Conservation (phyloP, 2,113 vertebrate species). For the Serilophus lunatus region DNA sequence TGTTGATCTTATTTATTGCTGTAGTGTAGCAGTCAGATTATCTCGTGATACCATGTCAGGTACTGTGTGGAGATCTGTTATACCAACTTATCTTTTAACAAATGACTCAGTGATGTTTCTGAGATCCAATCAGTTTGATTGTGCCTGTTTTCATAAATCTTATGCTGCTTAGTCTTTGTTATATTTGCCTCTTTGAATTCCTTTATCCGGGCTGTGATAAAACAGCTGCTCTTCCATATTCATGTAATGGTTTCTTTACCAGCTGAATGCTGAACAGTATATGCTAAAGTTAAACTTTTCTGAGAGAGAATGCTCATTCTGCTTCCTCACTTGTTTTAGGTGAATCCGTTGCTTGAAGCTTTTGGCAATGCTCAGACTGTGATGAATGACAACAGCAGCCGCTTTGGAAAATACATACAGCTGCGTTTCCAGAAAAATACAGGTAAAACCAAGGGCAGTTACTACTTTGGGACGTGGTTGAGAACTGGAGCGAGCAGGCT, state of each 20-base stretch:
- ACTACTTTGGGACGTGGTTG: neutral
- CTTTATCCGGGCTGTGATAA: neutral
- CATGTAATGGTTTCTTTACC: neutral
- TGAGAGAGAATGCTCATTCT: neutral
- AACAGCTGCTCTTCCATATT: neutral
- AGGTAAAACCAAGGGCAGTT: slow-evolving; percentile 41
- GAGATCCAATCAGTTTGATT: neutral
- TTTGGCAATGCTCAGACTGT: slow-evolving; percentile 82
- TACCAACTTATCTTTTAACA: neutral
- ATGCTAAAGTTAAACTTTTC: neutral
- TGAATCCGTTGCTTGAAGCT: slow-evolving; percentile 78
- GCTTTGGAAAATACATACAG: slow-evolving; percentile 79
- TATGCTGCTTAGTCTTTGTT: neutral
- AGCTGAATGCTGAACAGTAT: neutral
- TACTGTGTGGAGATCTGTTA: neutral
- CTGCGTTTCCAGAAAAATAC: slow-evolving; percentile 73
- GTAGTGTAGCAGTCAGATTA: neutral
- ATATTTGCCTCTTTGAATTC: neutral
- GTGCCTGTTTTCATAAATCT: neutral
- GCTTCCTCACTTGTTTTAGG: slow-evolving; percentile 26
- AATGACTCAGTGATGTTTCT: neutral
- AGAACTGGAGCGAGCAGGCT: neutral
- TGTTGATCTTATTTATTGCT: neutral
- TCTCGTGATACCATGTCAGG: neutral
- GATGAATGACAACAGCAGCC: slow-evolving; percentile 80